Conservation (phyloP, 2,113 vertebrate species). For the Sander lucioperca region DNA sequence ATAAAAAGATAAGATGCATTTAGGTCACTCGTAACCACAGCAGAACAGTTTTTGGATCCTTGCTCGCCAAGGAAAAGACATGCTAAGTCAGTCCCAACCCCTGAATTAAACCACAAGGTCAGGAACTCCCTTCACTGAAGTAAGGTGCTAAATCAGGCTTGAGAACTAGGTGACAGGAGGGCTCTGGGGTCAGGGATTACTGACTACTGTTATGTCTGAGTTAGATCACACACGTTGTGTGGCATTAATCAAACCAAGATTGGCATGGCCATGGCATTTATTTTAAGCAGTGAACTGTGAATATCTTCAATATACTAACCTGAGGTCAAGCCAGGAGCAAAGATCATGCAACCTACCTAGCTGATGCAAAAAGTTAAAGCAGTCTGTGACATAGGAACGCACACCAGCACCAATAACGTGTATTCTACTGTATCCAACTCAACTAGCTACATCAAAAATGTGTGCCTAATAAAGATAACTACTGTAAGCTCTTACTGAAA, state of each 20-base stretch:
- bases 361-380: neutral
- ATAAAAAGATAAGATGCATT: slow-evolving; percentile 45
- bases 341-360: neutral
- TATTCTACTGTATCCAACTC: neutral
- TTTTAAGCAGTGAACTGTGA: neutral
- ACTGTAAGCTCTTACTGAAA: neutral
- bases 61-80: neutral
- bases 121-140: slow-evolving; percentile 19
- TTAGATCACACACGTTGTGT: slow-evolving; percentile 26
- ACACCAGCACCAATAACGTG: neutral
- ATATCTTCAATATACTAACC: neutral
- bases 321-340: slow-evolving; percentile 2
- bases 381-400: neutral
- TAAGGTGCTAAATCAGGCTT: slow-evolving; percentile 41
- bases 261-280: neutral
- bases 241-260: slow-evolving; percentile 10
- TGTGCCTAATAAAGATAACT: neutral
- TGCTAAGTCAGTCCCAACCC: neutral
- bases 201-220: slow-evolving; percentile 23
- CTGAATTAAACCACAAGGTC: slow-evolving; percentile 21
- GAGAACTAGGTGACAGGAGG: slow-evolving; percentile 26
- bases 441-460: neutral
- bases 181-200: slow-evolving; percentile 21
- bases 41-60: neutral
- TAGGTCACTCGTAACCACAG: neutral